Evolutionary conservation across 2,113 vertebrate species (phyloP).

Genomic region (Myrmecobius fasciatus): DNA sequence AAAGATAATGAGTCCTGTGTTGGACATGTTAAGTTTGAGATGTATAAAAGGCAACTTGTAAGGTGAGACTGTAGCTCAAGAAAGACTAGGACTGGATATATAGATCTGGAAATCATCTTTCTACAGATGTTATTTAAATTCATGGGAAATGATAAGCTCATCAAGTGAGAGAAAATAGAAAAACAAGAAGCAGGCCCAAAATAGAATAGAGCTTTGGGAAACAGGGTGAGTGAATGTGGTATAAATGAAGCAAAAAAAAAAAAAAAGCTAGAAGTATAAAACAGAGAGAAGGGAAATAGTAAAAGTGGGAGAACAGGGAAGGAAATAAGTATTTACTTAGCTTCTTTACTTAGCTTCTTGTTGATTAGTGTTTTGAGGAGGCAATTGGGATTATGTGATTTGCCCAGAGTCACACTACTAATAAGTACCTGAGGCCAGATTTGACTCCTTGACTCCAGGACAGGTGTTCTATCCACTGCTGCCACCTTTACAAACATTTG

Average conservation of each 20-base stretch:
- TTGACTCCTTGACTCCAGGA: background rate
- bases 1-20: background rate
- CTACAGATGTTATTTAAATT: background rate
- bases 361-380: background rate
- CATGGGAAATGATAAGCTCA: background rate
- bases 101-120: background rate
- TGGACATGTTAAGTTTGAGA: background rate
- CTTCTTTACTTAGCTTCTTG: background rate
- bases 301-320: background rate
- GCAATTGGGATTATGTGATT: background rate
- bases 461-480: no score
- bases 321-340: background rate
- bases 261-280: background rate
- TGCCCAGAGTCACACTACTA: background rate
- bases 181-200: background rate
- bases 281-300: background rate
- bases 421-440: background rate
- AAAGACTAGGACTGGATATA: background rate
- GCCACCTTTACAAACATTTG: background rate
- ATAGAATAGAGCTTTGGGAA: background rate
- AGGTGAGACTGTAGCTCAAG: background rate
- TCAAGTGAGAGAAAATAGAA: background rate
- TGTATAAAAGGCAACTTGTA: background rate
- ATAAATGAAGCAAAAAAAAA: background rate
- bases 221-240: background rate